Base-by-base conservation (phyloP, 1,140 invertebrate species). In the Aporrectodea caliginosa region DNA sequence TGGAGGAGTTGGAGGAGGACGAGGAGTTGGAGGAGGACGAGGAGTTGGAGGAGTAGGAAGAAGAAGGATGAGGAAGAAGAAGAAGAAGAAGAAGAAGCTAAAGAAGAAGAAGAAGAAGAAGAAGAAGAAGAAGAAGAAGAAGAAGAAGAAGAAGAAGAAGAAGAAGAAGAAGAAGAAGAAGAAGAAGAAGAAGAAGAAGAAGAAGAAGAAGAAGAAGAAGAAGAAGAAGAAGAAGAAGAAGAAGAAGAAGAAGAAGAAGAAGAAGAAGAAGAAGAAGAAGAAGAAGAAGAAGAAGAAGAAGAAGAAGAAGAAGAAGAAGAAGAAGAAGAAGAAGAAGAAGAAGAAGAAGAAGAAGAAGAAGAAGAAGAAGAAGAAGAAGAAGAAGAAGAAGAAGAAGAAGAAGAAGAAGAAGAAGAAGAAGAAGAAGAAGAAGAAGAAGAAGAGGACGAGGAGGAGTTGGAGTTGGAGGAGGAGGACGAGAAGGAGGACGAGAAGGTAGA, bases 211-310 rank as follows among this genome's bases (percentile, higher is more conserved):
- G 31, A 22, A 35, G 78, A 74, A 73, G 71, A 75, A 73, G 43
- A 75, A 34, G 34, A 35, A 12, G 78, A 79, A 27, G 2, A 1
- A 29, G 78, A 73, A 27, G 35, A 16, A 73, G 69, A 74, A 73
- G 12, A 34, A 6, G 31, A 35, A 35, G 74, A 34, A 35, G 31
- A 43, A 34, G 31, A 43, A 35, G 16, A 14, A 35, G 16, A 29
- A 31, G 16, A 29, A n/a, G n/a, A n/a, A n/a, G n/a, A n/a, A n/a
- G n/a, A n/a, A n/a, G n/a, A n/a, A n/a, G n/a, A n/a, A n/a, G n/a
- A n/a, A n/a, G 35, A 35, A 29, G 35, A n/a, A 75, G 74, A 16
- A 43, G 35, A 22, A 29, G 29, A 22, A 14, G 35, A 16, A 75
- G 74, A 43, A 33, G 14, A 35, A 29, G 32, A 22, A 43, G 74